phyloP scores from a whole-genome alignment of 2,797 vertebrate species.

The Lemur catta region DNA sequence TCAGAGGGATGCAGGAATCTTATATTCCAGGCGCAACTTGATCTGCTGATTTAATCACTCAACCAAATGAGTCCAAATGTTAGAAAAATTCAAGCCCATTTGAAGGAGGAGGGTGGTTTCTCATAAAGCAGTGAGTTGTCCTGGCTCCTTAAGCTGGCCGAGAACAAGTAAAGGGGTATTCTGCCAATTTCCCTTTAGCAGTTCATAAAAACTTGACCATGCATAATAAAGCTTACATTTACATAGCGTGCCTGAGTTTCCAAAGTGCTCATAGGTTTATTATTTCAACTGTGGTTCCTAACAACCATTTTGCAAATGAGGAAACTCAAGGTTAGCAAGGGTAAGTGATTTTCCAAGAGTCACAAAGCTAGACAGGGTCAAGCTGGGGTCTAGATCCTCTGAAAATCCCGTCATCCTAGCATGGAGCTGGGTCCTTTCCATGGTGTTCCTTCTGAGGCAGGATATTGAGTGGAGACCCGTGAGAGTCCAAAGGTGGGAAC shows the following conservation, averaged over 20 bases:
- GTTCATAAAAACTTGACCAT: conserved; percentile 3
- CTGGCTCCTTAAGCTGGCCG: background rate
- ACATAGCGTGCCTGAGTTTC: background rate
- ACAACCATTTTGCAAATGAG: background rate
- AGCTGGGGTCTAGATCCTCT: background rate
- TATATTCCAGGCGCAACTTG: background rate
- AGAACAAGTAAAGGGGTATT: background rate
- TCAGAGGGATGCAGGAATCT: background rate
- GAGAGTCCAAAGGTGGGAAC: background rate
- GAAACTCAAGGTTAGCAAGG: background rate
- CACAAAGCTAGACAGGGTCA: background rate
- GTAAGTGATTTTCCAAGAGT: background rate
- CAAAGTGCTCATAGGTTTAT: background rate
- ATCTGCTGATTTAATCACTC: background rate
- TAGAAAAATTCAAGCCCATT: background rate
- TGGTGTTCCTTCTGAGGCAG: background rate
- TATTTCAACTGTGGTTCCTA: background rate
- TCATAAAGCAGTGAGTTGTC: background rate
- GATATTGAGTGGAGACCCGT: background rate
- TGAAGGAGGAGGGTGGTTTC: background rate
- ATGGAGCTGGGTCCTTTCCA: background rate
- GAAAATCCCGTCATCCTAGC: background rate
- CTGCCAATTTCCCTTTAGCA: conserved; percentile 26
- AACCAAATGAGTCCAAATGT: background rate
- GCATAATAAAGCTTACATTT: background rate